Base-by-base conservation (phyloP, 2,113 vertebrate species). In the Arenaria interpres region DNA sequence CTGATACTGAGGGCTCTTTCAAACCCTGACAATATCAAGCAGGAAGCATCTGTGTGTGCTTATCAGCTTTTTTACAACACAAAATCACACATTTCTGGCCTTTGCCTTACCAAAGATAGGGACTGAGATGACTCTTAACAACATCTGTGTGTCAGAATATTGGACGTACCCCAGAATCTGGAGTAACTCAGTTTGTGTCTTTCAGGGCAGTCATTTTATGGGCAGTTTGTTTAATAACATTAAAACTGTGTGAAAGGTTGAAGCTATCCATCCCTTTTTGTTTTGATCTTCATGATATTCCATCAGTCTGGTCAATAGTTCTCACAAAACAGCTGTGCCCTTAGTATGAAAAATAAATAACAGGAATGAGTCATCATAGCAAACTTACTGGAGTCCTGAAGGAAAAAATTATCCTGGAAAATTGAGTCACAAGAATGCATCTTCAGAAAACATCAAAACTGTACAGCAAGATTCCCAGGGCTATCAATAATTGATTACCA, bases 31-130 rank as follows among this genome's bases (percentile, higher is more conserved):
- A 54, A 9, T 92, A 91, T 94, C 84, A 82, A 89, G 59, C 64
- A 86, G 78, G 80, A 90, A 79, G 74, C 86, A 79, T 88, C 89
- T 93, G 89, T 87, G 32, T 78, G 64, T 89, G 35, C 74, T 96
- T 96, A 80, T 71, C 64, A 77, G 48, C 14, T 87, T 71, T 79
- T 85, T 60, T 68, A 45, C 87, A 92, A 77, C 63, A 85, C 68
- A 78, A 83, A 69, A 46, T 88, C 63, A 66, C 53, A 37, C 60
- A 9, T 94, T 80, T 88, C 59, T 89, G 74, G 22, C 71, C 82
- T 73, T 66, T 71, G 67, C 74, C 43, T 79, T 74, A 81, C 72
- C 74, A 66, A 64, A 94, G 81, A 51, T 33, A 82, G 33, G 67
- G 56, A 89, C 28, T 20, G 90, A 88, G 69, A 83, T 53, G 35